Conservation (phyloP, 2,797 vertebrate species). For the Mormyrus hasselquistii region DNA sequence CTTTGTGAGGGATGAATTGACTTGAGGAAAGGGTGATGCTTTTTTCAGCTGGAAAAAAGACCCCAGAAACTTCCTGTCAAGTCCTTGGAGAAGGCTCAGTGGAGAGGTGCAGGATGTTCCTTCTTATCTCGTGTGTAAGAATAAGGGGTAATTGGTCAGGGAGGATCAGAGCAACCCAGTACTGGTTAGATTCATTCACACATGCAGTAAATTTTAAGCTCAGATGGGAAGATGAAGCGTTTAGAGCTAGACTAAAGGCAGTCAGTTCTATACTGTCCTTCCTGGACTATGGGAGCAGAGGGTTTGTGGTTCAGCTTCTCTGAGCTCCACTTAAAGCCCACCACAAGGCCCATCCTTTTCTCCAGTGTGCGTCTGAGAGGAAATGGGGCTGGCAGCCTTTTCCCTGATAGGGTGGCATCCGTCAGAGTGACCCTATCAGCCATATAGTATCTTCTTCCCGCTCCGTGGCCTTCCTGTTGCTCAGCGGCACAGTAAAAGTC, state of each 20-base stretch:
- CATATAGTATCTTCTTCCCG: neutral
- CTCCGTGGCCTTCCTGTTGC: neutral
- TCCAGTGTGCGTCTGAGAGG: neutral
- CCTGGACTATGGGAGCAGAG: neutral
- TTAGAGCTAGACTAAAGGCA: neutral
- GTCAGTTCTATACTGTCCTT: neutral
- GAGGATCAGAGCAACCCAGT: neutral
- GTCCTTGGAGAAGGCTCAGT: neutral
- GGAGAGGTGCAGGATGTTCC: neutral
- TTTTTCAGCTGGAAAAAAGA: neutral
- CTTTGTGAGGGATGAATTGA: neutral
- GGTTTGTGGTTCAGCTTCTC: neutral
- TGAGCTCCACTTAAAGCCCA: neutral
- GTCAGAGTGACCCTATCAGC: neutral
- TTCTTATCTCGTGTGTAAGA: conserved; percentile 6
- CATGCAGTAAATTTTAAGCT: neutral
- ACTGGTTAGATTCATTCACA: neutral
- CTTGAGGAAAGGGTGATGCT: neutral
- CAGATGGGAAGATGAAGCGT: neutral
- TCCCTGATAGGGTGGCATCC: neutral
- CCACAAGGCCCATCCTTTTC: neutral
- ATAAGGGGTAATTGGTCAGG: conserved; percentile 18
- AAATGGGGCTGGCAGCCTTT: neutral
- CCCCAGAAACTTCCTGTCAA: neutral
- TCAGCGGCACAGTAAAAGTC: neutral